These are phyloP conservation scores for Ichneumoninae sp. DNA, from an alignment of 2,888 invertebrate genomes.

Conservation along the genomic window DNA sequence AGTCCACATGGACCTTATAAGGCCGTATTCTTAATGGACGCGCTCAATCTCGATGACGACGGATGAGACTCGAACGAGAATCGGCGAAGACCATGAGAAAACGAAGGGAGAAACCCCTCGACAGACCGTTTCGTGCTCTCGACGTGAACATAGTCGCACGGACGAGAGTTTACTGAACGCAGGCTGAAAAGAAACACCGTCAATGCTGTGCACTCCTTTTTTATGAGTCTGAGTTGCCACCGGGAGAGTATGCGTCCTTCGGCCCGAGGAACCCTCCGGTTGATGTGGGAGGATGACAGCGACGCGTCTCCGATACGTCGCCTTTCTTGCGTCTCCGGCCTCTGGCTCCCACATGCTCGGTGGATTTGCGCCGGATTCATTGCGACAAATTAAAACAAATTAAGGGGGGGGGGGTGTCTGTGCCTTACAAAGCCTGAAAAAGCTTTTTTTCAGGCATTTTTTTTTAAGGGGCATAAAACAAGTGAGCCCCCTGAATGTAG, in stretches of 20 bases:
- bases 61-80: not conserved
- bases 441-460: too few species aligned
- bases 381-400: conserved; percentile 59
- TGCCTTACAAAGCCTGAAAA: too few species aligned
- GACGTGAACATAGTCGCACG: not conserved
- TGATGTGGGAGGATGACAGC: conserved; percentile 37
- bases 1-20: not conserved
- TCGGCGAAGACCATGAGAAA: conserved; percentile 3
- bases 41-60: not conserved
- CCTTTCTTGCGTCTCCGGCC: conserved; percentile 7
- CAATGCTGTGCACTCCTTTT: conserved; percentile 9
- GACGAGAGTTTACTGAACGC: conserved; percentile 13
- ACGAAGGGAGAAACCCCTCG: conserved; percentile 7
- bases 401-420: too few species aligned
- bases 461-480: too few species aligned
- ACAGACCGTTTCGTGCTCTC: conserved; percentile 18
- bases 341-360: conserved; percentile 59
- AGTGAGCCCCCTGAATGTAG: too few species aligned
- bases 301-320: conserved; percentile 1
- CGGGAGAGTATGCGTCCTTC: not conserved
- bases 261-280: conserved; percentile 2
- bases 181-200: not conserved
- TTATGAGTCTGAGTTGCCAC: conserved; percentile 5
- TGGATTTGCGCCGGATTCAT: conserved; percentile 61
- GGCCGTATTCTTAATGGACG: not conserved